Base-by-base conservation (phyloP, 2,888 invertebrate species). In the Tetragnatha montana region DNA sequence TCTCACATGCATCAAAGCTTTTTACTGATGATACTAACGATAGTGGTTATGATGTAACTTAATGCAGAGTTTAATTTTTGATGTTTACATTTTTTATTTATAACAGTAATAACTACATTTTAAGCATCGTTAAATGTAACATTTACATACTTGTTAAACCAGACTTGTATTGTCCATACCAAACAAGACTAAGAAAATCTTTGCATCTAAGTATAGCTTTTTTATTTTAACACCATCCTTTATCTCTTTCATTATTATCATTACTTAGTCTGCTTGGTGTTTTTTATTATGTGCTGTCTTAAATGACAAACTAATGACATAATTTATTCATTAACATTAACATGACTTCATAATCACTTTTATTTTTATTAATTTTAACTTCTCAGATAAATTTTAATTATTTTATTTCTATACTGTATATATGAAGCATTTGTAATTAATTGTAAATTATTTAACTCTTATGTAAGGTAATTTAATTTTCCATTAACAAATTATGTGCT, bases 31-130 rank as follows among this genome's bases (percentile, higher is more conserved):
- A 87, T 75, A 79, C 84, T 49, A 90, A 90, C 87, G 90, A 90
- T 22, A 90, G 90, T 90, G 87, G 90, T 14, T 90, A 90, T 90
- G 90, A 90, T 82, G 82, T 89, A 49, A 89, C 89, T 68, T 89
- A 76, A 86, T 60, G 22, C 12, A 21, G 76, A 17, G 76, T 19
- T 60, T 10, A 7, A 22, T 19, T 2, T 51, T 82, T 60, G 21
- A 17, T 22, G 21, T 51, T 21, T 50, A 21, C 17, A 82, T 35
- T 69, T 21, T 60, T 12, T 76, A 22, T 84, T 84, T n/a, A 47
- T 19, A 14, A 35, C 70, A n/a, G 47, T 81, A 8, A 21, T 78
- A 60, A 22, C 35, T 68, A 49, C 81, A 87, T 75, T 81, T 81
- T 87, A 81, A 87, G 81, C 87, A 74, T 68, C 19, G 49, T 50